A percentile compares a stretch with the other conserved stretches of the same genome.
Conservation (phyloP, 1,140 invertebrate species). For the Heliconius himera region DNA sequence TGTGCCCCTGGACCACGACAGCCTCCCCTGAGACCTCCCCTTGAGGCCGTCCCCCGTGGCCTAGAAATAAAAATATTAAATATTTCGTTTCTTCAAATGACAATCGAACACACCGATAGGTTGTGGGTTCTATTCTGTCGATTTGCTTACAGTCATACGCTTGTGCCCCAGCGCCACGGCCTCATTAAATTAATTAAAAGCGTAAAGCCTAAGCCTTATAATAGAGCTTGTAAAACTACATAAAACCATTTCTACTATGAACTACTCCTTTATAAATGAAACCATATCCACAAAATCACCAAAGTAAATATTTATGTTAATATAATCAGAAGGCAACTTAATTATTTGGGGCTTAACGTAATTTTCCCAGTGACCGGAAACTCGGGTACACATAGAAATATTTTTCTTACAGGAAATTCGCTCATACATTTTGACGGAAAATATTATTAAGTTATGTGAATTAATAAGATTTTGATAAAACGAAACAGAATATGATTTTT, state of each 20-base stretch:
- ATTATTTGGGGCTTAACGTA: constrained; percentile 1
- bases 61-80: too few species aligned
- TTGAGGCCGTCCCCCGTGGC: too few species aligned
- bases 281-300: not conserved
- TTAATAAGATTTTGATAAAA: not conserved
- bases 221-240: too few species aligned
- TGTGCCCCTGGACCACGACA: too few species aligned
- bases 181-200: too few species aligned
- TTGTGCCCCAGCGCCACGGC: too few species aligned
- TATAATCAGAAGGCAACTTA: constrained; percentile 5
- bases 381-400: not conserved
- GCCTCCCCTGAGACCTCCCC: too few species aligned
- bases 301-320: constrained; percentile 14
- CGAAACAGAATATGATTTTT: not conserved
- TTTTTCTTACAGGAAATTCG: constrained; percentile 2
- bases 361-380: constrained; percentile 10
- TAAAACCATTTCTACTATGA: not conserved
- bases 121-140: too few species aligned
- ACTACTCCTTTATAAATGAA: not conserved
- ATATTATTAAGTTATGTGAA: not conserved
- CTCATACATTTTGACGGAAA: constrained; percentile 10
- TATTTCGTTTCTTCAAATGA: too few species aligned
- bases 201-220: too few species aligned
- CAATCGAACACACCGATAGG: too few species aligned
- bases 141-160: too few species aligned